Base-by-base conservation (phyloP, 1,140 invertebrate genomes). In the Bathynomus jamesi region DNA sequence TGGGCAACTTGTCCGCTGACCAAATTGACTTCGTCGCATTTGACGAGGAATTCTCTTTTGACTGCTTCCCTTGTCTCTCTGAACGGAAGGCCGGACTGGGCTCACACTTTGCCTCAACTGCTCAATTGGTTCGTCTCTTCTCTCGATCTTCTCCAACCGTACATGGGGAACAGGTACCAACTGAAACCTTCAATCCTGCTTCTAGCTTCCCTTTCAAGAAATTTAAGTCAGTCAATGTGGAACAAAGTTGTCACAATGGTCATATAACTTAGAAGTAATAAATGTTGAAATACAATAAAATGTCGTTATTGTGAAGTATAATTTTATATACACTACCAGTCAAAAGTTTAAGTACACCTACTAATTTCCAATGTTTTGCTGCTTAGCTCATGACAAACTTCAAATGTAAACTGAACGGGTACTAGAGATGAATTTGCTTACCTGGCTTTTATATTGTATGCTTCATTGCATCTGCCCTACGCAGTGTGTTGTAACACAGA, bases 81-180 rank as follows among this genome's bases (percentile, higher is more conserved):
- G 28, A 62, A 72, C 21, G 75, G 72, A 10, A 68, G 73, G 28
- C 28, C 65, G 10, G 46, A 68, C 8, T 76, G 75, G 75, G 53
- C 32, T 10, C 65, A 71, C 17, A 76, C 75, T 21, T 61, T 76
- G 0, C 72, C 46, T 28, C 75, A 76, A 67, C 28, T 76, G 13
- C 72, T 76, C 11, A 76, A 73, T 31, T 76, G 72, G 66, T 62
- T 76, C 28, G 72, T 74, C 11, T 74, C 72, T 21, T 76, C 69
- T 28, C 68, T 69, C 46, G 10, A 61, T 28, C 30, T 66, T 10
- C 61, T 76, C 27, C 40, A 60, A 24, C 40, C 69, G 10, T 70
- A 71, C 21, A 27, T 64, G 13, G 29, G 60, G 2, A 60, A 68
- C 29, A 66, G 67, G 27, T 69, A 67, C 28, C 65, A 76, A 61